Evolutionary conservation across 1,140 invertebrate species (phyloP), one percentile per base, ranked within the genome.

Genomic region (Scaptomyza montana): DNA sequence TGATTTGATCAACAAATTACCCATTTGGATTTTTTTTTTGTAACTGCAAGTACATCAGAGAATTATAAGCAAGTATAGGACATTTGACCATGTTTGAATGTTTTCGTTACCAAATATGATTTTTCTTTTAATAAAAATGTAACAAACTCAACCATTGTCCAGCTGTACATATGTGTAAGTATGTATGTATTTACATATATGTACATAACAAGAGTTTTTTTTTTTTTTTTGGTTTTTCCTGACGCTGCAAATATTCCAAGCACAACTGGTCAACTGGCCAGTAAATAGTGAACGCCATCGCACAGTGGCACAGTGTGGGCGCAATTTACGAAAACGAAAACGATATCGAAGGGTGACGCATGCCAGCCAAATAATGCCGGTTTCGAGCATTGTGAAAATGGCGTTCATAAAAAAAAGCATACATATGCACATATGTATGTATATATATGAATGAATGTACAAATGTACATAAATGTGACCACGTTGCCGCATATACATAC

Each of bases 311-410:
- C 59, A 46, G 66, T 53, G 49, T 53, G 61, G 47, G 47, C 61
- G 49, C 47, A 53, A 50, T 67, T 67, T 36, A 62, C 36, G 56
- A 68, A 56, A 68, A 56, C 19, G 47, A 41, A 62, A 41, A 74
- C 57, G 56, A 74, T 69, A 74, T 74, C 71, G 71, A 74, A 74
- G 71, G 71, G 59, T 74, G 71, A 56, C 71, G 71, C 65, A 69
- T 69, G 65, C 54, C 66, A 63, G 59, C 59, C 49, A 59, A 63
- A 63, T 70, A 63, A 63, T 70, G 72, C 63, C 60, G 59, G 60
- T 46, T 7, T 5, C 47, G 63, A 74, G 63, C 63, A 70, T 69
- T 69, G 71, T 74, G 67, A 67, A 74, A 74, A 63, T 74, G 71
- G 71, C 66, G 69, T 69, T 74, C 65, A 74, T 74, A 74, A 74